These are phyloP conservation scores for Panagrolaimus sp. DNA, from an alignment of 1,140 invertebrate genomes.

Conservation along the genomic window DNA sequence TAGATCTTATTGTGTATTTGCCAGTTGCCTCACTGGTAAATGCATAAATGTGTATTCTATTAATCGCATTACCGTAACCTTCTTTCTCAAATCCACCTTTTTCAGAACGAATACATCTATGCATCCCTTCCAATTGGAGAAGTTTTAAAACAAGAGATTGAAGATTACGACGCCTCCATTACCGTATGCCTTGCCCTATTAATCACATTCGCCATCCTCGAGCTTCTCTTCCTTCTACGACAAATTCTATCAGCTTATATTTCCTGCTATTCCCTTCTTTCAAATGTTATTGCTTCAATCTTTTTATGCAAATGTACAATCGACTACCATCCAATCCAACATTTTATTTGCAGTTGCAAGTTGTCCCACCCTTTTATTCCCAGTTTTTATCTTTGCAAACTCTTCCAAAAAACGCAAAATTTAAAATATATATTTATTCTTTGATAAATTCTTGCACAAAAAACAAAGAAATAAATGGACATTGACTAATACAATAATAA, in stretches of 20 bases:
- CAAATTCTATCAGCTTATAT: conserved; percentile 11
- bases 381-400: conserved; percentile 4
- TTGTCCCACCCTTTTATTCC: not conserved
- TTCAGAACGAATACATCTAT: conserved; percentile 28
- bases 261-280: conserved; percentile 19
- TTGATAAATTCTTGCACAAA: too few species aligned
- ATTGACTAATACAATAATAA: too few species aligned
- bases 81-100: too few species aligned
- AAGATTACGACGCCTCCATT: conserved; percentile 27
- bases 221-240: conserved; percentile 28
- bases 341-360: conserved; percentile 22
- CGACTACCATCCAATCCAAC: conserved; percentile 31
- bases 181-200: conserved; percentile 19
- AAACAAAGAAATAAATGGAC: too few species aligned
- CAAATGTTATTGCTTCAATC: conserved; percentile 25
- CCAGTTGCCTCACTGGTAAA: too few species aligned
- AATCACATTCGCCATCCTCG: conserved; percentile 24
- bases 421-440: not conserved
- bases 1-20: too few species aligned
- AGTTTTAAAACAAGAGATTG: conserved; percentile 15
- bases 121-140: conserved; percentile 17
- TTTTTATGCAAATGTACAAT: conserved; percentile 33
- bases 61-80: too few species aligned
- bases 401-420: conserved; percentile 1
- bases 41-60: too few species aligned